Percentiles rank a stretch among this genome's conserved stretches.
Conservation (phyloP, 1,140 invertebrate species). For the Danaus melanippus region DNA sequence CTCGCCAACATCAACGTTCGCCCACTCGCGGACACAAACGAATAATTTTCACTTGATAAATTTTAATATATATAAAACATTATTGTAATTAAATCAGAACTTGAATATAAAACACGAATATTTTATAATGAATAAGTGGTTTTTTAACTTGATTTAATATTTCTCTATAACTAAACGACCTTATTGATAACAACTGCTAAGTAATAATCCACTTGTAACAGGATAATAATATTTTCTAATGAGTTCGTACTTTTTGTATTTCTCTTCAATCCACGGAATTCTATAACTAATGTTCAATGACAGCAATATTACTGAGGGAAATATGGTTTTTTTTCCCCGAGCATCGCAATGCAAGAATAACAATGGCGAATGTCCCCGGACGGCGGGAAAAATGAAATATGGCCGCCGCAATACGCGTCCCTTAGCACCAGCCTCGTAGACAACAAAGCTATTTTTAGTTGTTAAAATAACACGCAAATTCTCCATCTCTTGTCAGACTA, state of each 20-base stretch:
- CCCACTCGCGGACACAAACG: too few species aligned
- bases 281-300: conserved; percentile 14
- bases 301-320: conserved; percentile 16
- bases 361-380: conserved; percentile 35
- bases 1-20: too few species aligned
- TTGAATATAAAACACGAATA: too few species aligned
- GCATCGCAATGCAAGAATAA: conserved; percentile 28
- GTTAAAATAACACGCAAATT: conserved; percentile 15
- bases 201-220: too few species aligned
- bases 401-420: conserved; percentile 29
- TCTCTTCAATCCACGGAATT: conserved; percentile 7
- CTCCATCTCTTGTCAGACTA: not conserved
- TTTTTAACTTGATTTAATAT: too few species aligned
- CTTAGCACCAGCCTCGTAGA: conserved; percentile 16
- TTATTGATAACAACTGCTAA: too few species aligned
- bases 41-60: too few species aligned
- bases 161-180: too few species aligned
- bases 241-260: not conserved
- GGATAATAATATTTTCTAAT: too few species aligned
- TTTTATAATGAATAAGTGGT: too few species aligned
- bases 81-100: too few species aligned
- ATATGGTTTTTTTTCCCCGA: conserved; percentile 15
- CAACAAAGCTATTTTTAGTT: conserved; percentile 16
- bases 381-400: conserved; percentile 44
- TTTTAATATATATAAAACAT: too few species aligned